Evolutionary conservation across 1,140 invertebrate species (phyloP).

Genomic region (Araneus ventricosus): DNA sequence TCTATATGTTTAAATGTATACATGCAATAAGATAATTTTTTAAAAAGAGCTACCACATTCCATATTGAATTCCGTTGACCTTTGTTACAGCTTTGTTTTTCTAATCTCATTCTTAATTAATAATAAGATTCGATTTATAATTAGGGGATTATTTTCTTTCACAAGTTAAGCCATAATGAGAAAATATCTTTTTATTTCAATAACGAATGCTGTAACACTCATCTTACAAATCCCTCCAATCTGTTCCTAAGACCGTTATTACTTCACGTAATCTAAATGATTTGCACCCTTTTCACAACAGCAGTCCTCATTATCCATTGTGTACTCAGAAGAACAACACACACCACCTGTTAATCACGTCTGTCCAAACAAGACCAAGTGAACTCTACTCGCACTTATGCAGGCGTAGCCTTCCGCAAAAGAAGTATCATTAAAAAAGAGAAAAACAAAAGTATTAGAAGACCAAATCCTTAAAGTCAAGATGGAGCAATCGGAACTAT

Average conservation of each 20-base stretch:
- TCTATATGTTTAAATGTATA: no score
- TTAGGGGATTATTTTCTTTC: not conserved
- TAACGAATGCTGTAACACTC: not conserved
- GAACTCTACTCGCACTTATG: not conserved
- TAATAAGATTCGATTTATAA: not conserved
- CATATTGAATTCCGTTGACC: no score
- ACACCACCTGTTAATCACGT: not conserved
- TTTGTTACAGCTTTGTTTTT: no score
- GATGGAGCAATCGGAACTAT: not conserved
- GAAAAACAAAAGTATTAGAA: slow-evolving; percentile 9
- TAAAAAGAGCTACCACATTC: no score
- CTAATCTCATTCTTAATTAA: not conserved
- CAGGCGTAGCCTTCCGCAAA: not conserved
- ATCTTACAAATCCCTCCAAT: not conserved
- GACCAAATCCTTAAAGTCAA: not conserved
- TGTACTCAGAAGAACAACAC: not conserved
- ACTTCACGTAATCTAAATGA: not conserved
- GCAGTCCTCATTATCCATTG: slow-evolving; percentile 5
- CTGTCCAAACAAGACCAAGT: not conserved
- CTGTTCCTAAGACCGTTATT: not conserved
- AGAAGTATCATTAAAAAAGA: not conserved
- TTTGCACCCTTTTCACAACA: slow-evolving; percentile 6
- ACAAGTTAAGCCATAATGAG: not conserved
- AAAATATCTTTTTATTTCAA: not conserved
- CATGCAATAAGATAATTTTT: no score